Evolutionary conservation across 2,888 invertebrate species (phyloP).

Genomic region (Leptinotarsa rubiginosa): DNA sequence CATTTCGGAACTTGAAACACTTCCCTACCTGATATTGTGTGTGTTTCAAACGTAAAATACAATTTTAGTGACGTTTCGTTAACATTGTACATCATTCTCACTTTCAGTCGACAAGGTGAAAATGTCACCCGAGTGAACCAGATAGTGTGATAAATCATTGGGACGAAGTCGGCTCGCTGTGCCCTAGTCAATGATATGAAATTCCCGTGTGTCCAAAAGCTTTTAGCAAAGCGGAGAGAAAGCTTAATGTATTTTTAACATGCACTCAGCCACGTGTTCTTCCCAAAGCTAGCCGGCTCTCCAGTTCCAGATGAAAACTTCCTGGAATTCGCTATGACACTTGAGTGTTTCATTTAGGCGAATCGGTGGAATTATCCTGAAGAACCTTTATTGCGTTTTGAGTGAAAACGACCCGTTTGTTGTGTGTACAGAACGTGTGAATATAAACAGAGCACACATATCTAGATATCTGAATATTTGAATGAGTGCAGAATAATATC

Average conservation of each 20-base stretch:
- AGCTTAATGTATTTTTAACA: conserved; percentile 60
- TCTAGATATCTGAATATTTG: too few relatives aligned
- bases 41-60: background rate
- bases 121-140: conserved; percentile 12
- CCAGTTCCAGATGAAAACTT: conserved; percentile 27
- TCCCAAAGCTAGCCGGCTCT: conserved; percentile 40
- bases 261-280: conserved; percentile 53
- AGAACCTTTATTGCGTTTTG: background rate
- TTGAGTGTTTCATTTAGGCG: background rate
- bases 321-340: conserved; percentile 36
- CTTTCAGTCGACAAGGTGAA: conserved; percentile 11
- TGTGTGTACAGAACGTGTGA: too few relatives aligned
- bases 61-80: background rate
- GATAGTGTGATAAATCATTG: conserved; percentile 32
- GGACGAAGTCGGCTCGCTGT: conserved; percentile 29
- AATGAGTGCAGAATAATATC: too few relatives aligned
- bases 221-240: conserved; percentile 35
- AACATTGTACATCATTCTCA: background rate
- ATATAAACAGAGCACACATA: too few relatives aligned
- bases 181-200: conserved; percentile 41
- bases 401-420: background rate
- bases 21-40: too few relatives aligned
- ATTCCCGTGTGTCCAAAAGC: conserved; percentile 42
- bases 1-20: too few relatives aligned
- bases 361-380: background rate